A percentile compares a stretch with the other conserved stretches of the same genome.
Evolutionary conservation across 2,797 vertebrate genomes (phyloP).

Genomic region (Coracias cyanogaster): DNA sequence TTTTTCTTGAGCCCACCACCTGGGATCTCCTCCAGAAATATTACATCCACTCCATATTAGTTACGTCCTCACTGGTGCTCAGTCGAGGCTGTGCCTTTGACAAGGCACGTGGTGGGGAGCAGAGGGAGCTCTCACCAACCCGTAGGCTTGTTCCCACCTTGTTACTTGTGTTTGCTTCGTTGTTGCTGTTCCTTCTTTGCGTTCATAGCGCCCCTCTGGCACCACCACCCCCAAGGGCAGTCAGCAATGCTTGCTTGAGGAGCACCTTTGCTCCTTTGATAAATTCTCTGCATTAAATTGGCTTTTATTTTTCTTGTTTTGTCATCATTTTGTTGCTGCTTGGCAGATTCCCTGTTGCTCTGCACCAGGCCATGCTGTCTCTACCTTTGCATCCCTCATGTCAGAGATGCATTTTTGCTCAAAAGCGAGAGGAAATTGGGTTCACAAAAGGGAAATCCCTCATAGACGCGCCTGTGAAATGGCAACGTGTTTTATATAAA

Average conservation of each 20-base stretch:
- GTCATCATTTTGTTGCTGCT: neutral
- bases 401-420: neutral
- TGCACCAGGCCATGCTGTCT: neutral
- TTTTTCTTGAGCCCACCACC: neutral
- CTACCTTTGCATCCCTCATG: neutral
- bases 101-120: neutral
- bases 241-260: neutral
- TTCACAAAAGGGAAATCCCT: slow-evolving; percentile 39
- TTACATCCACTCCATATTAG: neutral
- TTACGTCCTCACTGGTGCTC: neutral
- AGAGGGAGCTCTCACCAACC: neutral
- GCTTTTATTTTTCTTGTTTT: slow-evolving; percentile 40
- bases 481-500: neutral
- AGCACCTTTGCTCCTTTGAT: neutral
- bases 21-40: neutral
- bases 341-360: neutral
- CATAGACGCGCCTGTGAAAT: rapidly evolving
- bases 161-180: neutral
- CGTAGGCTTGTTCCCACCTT: neutral
- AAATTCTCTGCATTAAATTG: neutral
- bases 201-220: neutral
- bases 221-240: neutral
- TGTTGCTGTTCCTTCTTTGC: rapidly evolving
- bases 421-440: slow-evolving; percentile 7
- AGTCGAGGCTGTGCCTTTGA: neutral